A percentile compares a stretch with the other conserved stretches of the same genome.
These are phyloP conservation scores for Archivesica marissinica DNA, from an alignment of 1,140 invertebrate species.

Conservation along the genomic window DNA sequence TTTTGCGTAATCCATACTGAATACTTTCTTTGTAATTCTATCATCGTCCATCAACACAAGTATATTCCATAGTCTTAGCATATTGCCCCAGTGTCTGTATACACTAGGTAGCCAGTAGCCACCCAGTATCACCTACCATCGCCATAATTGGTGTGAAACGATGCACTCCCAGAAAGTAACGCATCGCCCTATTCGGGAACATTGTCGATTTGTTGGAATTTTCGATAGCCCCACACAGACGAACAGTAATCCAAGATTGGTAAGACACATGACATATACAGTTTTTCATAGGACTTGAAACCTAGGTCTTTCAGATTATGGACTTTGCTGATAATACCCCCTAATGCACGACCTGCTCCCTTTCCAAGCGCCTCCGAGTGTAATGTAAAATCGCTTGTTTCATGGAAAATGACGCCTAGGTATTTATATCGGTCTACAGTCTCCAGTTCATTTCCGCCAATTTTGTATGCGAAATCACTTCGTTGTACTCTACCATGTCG, in stretches of 20 bases:
- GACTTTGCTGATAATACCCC: not conserved
- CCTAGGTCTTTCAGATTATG: not conserved
- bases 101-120: slow-evolving; percentile 30
- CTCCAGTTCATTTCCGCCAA: no score
- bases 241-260: slow-evolving; percentile 50
- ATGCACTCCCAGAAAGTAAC: slow-evolving; percentile 58
- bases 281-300: not conserved
- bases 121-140: slow-evolving; percentile 28
- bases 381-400: no score
- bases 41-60: slow-evolving; percentile 36
- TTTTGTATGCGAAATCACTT: no score
- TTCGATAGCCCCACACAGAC: slow-evolving; percentile 47
- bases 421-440: no score
- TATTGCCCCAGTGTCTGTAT: not conserved
- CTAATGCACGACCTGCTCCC: no score
- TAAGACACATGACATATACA: slow-evolving; percentile 13
- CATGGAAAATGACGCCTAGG: no score
- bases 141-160: slow-evolving; percentile 36
- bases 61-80: slow-evolving; percentile 42
- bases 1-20: no score
- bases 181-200: slow-evolving; percentile 51
- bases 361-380: no score
- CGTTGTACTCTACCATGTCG: no score
- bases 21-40: no score
- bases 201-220: slow-evolving; percentile 24